Conservation (phyloP, 2,888 invertebrate genomes). For the Euplexia lucipara region DNA sequence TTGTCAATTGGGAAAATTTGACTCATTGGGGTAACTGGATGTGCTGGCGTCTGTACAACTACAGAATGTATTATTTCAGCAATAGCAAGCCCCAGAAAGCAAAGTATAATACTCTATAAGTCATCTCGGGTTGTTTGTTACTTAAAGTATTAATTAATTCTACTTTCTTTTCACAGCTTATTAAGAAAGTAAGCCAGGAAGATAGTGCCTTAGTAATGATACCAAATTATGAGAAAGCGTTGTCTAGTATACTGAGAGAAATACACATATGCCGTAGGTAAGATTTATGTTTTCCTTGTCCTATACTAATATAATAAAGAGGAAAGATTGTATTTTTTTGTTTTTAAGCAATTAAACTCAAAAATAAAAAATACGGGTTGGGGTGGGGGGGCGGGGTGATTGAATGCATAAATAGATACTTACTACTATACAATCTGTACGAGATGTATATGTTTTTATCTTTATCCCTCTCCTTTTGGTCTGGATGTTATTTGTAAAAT, state of each 20-base stretch:
- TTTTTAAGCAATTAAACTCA: no score
- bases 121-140: background rate
- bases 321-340: no score
- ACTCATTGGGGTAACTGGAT: no score
- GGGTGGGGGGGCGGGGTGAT: no score
- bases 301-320: no score
- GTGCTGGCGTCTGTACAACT: no score
- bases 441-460: no score
- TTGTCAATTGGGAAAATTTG: no score
- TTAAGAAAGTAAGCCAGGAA: constrained; percentile 95
- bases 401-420: no score
- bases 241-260: constrained; percentile 95
- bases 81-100: background rate
- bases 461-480: background rate
- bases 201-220: constrained; percentile 94
- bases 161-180: constrained; percentile 90
- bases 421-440: no score
- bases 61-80: background rate
- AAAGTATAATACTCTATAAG: background rate
- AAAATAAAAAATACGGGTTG: no score
- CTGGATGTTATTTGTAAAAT: background rate
- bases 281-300: constrained; percentile 43
- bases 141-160: background rate
- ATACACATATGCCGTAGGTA: constrained; percentile 96
- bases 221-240: constrained; percentile 95